Conservation (phyloP, 2,888 invertebrate genomes). For the Brenthis daphne region DNA sequence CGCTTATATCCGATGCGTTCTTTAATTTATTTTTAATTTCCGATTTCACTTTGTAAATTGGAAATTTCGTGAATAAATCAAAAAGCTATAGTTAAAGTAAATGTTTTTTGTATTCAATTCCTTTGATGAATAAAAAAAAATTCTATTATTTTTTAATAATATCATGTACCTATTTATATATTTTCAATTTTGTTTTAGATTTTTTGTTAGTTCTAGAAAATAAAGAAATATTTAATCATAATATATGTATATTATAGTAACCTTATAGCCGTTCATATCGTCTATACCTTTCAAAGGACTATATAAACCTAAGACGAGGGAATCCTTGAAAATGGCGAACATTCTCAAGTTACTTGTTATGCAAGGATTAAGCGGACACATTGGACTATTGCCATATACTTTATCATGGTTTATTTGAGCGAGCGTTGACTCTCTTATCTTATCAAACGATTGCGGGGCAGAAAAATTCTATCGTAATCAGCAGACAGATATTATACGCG, state of each 20-base stretch:
- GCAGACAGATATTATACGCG: slow-evolving; percentile 17
- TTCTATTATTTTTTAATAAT: no score
- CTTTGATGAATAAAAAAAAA: no score
- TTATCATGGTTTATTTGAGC: slow-evolving; percentile 51
- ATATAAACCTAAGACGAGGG: slow-evolving; percentile 17
- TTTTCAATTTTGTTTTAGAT: no score
- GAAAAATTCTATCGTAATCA: slow-evolving; percentile 31
- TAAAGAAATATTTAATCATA: neutral
- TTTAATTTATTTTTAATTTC: no score
- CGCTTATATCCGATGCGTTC: no score
- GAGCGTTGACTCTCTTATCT: slow-evolving; percentile 55
- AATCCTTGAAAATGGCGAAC: slow-evolving; percentile 31
- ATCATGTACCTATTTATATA: no score
- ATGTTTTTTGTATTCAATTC: no score
- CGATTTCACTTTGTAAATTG: no score
- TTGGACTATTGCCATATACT: slow-evolving; percentile 43
- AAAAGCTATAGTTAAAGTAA: no score
- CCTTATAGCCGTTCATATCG: neutral
- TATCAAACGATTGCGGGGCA: slow-evolving; percentile 46
- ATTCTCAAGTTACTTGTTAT: slow-evolving; percentile 29
- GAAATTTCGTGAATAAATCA: no score
- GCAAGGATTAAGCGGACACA: slow-evolving; percentile 34
- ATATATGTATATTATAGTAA: neutral
- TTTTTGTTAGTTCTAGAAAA: no score
- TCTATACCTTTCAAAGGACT: slow-evolving; percentile 11